Evolutionary conservation across 64 coral and sea anemone species (phyloP), one percentile per base, ranked within the genome.

Genomic region (Acropora tenuis): DNA sequence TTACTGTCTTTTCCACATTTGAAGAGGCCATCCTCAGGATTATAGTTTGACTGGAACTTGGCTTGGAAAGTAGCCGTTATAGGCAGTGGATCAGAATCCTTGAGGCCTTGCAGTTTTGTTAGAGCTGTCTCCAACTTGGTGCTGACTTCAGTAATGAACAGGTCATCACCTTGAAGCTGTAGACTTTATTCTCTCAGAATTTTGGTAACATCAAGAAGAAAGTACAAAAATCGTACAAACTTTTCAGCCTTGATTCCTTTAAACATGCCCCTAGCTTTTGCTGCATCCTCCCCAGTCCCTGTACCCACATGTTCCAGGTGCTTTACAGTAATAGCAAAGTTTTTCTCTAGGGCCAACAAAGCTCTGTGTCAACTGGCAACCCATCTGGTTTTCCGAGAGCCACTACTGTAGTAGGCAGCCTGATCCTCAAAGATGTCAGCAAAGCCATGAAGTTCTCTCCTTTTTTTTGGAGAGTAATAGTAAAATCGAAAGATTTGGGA

Each of bases 1-100:
- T 81, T 81, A 81, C 52, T 40, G 48, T 79, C 78, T 15, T 78
- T 78, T 78, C 76, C 76, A 78, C 45, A 78, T 78, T 78, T 78
- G 20, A 58, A 80, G 78, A 80, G 78, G 78, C 78, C 78, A 80
- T 50, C 58, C 78, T 80, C 78, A 80, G 50, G 30, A 80, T 80
- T 80, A 80, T 80, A 80, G 78, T 80, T 80, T 58, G 78, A 80
- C 78, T 80, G 78, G 78, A 80, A 80, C 78, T 80, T 80, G 78
- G 78, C 78, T 80, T 80, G 78, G 78, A 80, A 80, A 80, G 78
- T 58, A 58, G 49, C 78, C 10, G 52, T 55, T 55, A 55, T 55
- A 2, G 68, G 0, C 68, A 41, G 40, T 71, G 68, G 68, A 41
- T 71, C 68, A 71, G 68, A 71, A 71, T 71, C 68, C 68, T 71